phyloP scores from a whole-genome alignment of 1,140 invertebrate species.

The Aphis gossypii region DNA sequence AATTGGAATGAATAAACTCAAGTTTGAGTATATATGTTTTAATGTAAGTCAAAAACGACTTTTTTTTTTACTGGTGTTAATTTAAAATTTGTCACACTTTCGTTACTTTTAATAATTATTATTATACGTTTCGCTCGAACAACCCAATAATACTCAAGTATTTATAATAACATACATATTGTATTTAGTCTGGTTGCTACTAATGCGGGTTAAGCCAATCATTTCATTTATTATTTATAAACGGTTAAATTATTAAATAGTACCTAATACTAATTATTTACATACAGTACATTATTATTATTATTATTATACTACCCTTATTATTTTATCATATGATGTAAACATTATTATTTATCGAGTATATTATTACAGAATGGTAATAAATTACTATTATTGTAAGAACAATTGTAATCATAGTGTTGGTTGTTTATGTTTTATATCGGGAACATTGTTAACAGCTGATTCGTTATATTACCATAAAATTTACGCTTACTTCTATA shows the following conservation, averaged over 20 bases:
- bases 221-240: slow-evolving; percentile 5
- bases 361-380: background rate
- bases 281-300: background rate
- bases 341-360: background rate
- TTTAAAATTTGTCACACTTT: background rate
- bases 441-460: slow-evolving; percentile 21
- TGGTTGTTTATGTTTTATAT: slow-evolving; percentile 15
- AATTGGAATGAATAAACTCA: background rate
- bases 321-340: background rate
- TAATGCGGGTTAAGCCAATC: background rate
- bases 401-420: background rate
- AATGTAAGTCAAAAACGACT: background rate
- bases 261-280: slow-evolving; percentile 4
- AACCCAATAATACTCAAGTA: background rate
- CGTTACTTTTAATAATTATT: background rate
- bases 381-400: background rate
- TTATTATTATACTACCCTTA: background rate
- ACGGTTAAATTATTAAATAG: slow-evolving; percentile 4
- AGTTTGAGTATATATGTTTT: background rate
- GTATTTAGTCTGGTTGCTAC: background rate
- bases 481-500: slow-evolving; percentile 34
- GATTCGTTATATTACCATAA: slow-evolving; percentile 34
- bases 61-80: background rate
- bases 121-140: background rate
- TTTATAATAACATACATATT: background rate